A percentile compares a stretch with the other conserved stretches of the same genome.
These are phyloP conservation scores for Hanleya hanleyi DNA, from an alignment of 2,888 invertebrate species.

Conservation along the genomic window DNA sequence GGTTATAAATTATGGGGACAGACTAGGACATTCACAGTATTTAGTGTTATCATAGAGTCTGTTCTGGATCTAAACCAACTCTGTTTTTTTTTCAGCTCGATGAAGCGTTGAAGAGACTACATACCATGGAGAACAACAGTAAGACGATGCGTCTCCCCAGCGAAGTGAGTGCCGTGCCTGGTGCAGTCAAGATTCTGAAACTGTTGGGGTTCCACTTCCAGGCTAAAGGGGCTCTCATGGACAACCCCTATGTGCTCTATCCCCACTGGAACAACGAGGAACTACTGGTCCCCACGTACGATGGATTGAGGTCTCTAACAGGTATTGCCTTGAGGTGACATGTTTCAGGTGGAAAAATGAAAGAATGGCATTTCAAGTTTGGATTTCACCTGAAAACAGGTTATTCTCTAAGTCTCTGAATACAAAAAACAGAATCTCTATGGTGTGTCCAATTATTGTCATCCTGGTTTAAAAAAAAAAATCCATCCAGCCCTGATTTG, in stretches of 20 bases:
- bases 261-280: slow-evolving; percentile 70
- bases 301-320: slow-evolving; percentile 54
- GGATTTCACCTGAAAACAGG: too few relatives aligned
- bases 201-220: slow-evolving; percentile 69
- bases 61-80: too few relatives aligned
- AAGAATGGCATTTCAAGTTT: too few relatives aligned
- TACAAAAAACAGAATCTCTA: too few relatives aligned
- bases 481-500: too few relatives aligned
- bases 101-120: slow-evolving; percentile 64
- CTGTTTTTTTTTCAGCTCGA: too few relatives aligned
- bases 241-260: slow-evolving; percentile 62
- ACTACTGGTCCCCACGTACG: slow-evolving; percentile 62
- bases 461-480: too few relatives aligned
- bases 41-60: too few relatives aligned
- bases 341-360: neutral
- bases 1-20: too few relatives aligned
- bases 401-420: too few relatives aligned
- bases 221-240: slow-evolving; percentile 49
- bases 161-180: slow-evolving; percentile 37
- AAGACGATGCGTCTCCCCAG: slow-evolving; percentile 51
- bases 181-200: slow-evolving; percentile 58
- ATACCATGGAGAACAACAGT: slow-evolving; percentile 58
- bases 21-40: too few relatives aligned
- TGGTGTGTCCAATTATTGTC: too few relatives aligned
- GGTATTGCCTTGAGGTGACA: slow-evolving; percentile 38